A percentile compares a stretch with the other conserved stretches of the same genome.
phyloP scores from a whole-genome alignment of 2,888 invertebrate species.

The Torymus auratus region DNA sequence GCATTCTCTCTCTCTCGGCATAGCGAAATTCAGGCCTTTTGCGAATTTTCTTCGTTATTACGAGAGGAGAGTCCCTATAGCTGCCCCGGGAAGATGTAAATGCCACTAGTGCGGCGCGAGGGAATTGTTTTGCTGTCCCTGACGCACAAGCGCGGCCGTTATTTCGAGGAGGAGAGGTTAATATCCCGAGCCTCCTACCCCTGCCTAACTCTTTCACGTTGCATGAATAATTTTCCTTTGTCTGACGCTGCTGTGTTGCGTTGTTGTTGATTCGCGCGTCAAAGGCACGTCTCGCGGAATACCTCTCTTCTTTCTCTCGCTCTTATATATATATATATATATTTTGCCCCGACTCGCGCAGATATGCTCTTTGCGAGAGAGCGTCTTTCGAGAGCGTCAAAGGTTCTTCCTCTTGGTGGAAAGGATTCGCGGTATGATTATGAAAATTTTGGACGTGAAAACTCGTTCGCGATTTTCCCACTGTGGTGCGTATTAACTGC shows the following conservation, averaged over 20 bases:
- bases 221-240: slow-evolving; percentile 51
- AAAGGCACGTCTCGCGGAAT: not conserved
- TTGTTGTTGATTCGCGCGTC: not conserved
- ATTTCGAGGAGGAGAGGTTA: slow-evolving; percentile 21
- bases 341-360: too few species aligned
- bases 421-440: slow-evolving; percentile 43
- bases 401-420: not conserved
- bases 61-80: not conserved
- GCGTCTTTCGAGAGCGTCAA: not conserved
- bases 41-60: slow-evolving; percentile 41
- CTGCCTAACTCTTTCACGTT: not conserved
- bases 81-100: slow-evolving; percentile 2
- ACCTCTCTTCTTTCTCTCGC: slow-evolving; percentile 5
- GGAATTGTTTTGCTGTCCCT: slow-evolving; percentile 53
- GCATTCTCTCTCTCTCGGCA: not conserved
- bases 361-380: too few species aligned
- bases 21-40: too few species aligned
- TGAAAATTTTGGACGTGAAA: slow-evolving; percentile 23
- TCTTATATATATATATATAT: slow-evolving; percentile 11
- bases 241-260: not conserved
- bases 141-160: slow-evolving; percentile 19
- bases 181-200: slow-evolving; percentile 9
- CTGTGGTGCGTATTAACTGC: too few species aligned
- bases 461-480: too few species aligned
- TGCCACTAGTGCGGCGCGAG: slow-evolving; percentile 5